Percentiles rank a stretch among this genome's conserved stretches.
These are phyloP conservation scores for Drosophila buzzatii DNA, from an alignment of 2,888 invertebrate species.

Conservation along the genomic window DNA sequence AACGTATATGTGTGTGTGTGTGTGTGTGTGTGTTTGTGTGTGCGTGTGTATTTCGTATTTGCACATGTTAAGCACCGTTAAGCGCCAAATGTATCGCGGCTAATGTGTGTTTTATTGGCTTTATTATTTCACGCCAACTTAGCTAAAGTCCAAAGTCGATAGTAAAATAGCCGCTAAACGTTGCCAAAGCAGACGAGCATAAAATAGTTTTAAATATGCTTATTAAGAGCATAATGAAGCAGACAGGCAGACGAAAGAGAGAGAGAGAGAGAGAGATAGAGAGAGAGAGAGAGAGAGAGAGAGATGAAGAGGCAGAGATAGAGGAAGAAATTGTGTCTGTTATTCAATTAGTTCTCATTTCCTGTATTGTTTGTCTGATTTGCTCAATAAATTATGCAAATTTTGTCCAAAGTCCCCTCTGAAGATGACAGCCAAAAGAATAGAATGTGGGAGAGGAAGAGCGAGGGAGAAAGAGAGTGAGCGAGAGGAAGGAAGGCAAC, in stretches of 20 bases:
- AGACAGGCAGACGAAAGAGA: background rate
- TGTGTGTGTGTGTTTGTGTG: background rate
- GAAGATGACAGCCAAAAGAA: constrained; percentile 25
- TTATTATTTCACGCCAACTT: constrained; percentile 67
- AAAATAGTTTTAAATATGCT: constrained; percentile 41
- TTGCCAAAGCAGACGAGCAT: constrained; percentile 5
- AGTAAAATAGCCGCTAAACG: constrained; percentile 31
- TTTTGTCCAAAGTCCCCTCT: constrained; percentile 31
- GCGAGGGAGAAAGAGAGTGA: background rate
- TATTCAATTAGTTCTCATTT: constrained; percentile 57
- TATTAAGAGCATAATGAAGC: constrained; percentile 31
- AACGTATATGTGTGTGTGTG: background rate
- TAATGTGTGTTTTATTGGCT: constrained; percentile 73
- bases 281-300: background rate
- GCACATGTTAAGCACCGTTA: constrained; percentile 64
- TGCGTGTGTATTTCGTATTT: constrained; percentile 25
- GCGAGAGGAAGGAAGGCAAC: background rate
- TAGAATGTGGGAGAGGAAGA: background rate
- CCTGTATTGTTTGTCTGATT: constrained; percentile 37
- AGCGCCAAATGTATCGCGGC: constrained; percentile 72
- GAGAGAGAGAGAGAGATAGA: background rate
- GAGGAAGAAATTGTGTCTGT: constrained; percentile 20
- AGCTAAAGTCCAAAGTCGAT: constrained; percentile 45
- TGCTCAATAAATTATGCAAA: constrained; percentile 67
- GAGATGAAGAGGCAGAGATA: background rate